Percentiles rank a stretch among this genome's conserved stretches.
Conservation (phyloP, 2,113 vertebrate genomes). For the Formicarius rufipectus region DNA sequence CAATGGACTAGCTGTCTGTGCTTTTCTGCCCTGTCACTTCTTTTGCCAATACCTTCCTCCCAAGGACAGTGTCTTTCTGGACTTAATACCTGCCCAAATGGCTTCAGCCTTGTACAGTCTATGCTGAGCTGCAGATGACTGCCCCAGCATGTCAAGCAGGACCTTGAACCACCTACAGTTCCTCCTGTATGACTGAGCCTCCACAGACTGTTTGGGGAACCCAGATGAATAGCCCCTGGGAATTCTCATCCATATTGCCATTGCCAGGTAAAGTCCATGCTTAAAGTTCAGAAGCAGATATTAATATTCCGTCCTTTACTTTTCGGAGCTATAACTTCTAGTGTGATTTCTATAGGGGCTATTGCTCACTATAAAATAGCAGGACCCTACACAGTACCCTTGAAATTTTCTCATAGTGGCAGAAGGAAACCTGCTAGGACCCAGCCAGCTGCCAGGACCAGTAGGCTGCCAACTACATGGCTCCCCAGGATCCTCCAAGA, state of each 20-base stretch:
- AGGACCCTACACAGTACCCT: not conserved
- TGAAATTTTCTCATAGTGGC: not conserved
- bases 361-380: not conserved
- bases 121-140: not conserved
- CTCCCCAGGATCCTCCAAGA: not conserved
- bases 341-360: not conserved
- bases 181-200: not conserved
- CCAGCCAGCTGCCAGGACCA: not conserved
- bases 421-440: not conserved
- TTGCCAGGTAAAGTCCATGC: not conserved
- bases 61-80: not conserved
- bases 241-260: not conserved
- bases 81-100: not conserved
- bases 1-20: accelerated
- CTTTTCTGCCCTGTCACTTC: not conserved
- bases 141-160: not conserved
- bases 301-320: not conserved
- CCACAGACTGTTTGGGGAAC: not conserved
- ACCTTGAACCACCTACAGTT: not conserved
- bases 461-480: not conserved
- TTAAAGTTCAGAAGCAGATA: not conserved
- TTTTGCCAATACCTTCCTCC: not conserved
- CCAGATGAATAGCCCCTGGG: not conserved
- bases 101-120: not conserved
- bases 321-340: not conserved